Conservation (phyloP, 2,888 invertebrate genomes). For the Campaea margaritaria region DNA sequence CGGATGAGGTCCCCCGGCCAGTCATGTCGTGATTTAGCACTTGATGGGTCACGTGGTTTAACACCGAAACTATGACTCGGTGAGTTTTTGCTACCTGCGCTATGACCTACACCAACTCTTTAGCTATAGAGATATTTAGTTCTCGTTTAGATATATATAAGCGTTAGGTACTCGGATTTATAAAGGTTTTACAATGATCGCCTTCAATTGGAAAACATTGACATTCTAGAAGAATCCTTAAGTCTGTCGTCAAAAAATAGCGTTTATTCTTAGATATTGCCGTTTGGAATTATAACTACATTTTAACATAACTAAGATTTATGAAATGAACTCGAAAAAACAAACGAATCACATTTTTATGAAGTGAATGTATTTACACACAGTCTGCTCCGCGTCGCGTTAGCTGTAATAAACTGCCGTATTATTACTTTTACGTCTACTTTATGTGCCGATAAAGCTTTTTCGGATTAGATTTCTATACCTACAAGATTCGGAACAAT, state of each 20-base stretch:
- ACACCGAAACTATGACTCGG: neutral
- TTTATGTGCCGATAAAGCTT: neutral
- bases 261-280: neutral
- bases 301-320: no score
- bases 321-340: no score
- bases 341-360: no score
- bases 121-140: conserved; percentile 3
- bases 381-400: no score
- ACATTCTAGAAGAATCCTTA: neutral
- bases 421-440: no score
- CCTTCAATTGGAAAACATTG: neutral
- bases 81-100: conserved; percentile 1
- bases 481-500: neutral
- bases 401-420: no score
- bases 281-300: neutral
- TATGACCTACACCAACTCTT: conserved; percentile 9
- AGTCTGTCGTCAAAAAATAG: neutral
- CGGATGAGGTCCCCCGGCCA: neutral
- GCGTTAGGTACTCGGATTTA: no score
- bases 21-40: neutral
- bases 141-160: neutral
- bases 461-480: neutral
- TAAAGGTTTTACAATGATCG: neutral
- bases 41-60: neutral
- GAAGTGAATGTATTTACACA: no score